Evolutionary conservation across 2,113 vertebrate genomes (phyloP).

Genomic region (Muntiacus muntjak): DNA sequence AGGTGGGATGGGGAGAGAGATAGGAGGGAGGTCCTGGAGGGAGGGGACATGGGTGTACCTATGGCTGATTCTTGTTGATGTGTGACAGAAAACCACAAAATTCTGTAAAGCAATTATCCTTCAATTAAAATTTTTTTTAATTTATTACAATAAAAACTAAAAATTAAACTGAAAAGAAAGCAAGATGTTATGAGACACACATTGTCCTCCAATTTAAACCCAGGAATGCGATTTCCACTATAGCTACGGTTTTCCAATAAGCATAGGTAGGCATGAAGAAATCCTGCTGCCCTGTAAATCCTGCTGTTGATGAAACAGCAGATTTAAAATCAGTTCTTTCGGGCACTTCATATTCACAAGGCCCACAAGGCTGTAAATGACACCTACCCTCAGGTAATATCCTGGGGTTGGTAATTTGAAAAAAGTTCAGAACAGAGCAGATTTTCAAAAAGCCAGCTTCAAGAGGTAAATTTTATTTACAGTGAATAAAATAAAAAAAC

Average conservation of each 20-base stretch:
- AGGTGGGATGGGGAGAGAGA: neutral
- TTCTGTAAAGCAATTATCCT: neutral
- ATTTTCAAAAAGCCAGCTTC: neutral
- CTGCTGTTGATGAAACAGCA: neutral
- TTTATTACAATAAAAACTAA: neutral
- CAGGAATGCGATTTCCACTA: neutral
- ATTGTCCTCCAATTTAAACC: neutral
- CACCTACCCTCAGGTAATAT: neutral
- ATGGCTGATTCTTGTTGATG: neutral
- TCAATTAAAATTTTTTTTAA: neutral
- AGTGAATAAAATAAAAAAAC: neutral
- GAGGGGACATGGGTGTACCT: neutral
- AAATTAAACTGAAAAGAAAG: neutral
- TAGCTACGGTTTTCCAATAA: neutral
- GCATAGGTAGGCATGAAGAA: neutral
- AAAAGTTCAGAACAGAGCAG: neutral
- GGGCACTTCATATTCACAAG: neutral
- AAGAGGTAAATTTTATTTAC: neutral
- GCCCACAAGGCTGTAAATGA: neutral
- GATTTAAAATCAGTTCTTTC: neutral
- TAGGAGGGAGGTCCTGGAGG: neutral
- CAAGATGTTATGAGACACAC: neutral
- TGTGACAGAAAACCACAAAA: neutral
- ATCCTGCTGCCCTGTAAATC: neutral
- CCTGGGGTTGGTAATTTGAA: neutral